Conservation (phyloP, 2,113 vertebrate species). For the Percina caprodes region DNA sequence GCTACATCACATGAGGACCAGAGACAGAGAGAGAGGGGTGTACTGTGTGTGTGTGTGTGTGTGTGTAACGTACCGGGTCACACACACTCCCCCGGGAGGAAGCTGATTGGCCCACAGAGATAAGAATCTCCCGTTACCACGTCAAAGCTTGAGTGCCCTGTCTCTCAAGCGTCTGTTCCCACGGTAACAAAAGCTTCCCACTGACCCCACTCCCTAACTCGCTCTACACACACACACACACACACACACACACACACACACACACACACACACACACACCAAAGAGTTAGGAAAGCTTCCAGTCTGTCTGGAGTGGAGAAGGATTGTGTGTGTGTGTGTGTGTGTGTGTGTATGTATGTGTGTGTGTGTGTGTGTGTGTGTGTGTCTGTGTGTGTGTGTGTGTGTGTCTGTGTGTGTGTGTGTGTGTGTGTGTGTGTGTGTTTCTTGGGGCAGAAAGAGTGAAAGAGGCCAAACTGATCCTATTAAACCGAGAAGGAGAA, state of each 20-base stretch:
- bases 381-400: too few species aligned
- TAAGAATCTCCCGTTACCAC: slow-evolving; percentile 69
- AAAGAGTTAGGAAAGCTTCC: not conserved
- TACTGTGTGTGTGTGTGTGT: too few species aligned
- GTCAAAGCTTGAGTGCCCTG: slow-evolving; percentile 48
- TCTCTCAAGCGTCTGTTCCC: slow-evolving; percentile 74
- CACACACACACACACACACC: slow-evolving; percentile 12
- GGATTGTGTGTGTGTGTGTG: not conserved
- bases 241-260: slow-evolving; percentile 20
- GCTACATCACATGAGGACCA: not conserved
- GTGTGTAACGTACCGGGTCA: not conserved
- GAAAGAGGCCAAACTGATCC: slow-evolving; percentile 31
- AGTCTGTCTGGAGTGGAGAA: not conserved
- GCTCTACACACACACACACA: slow-evolving; percentile 23
- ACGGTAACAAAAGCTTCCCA: slow-evolving; percentile 68
- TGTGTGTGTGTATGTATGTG: too few species aligned
- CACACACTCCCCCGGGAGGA: slow-evolving; percentile 22
- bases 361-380: slow-evolving; percentile 3
- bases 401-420: not conserved
- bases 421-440: slow-evolving; percentile 1
- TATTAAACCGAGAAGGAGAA: slow-evolving; percentile 12
- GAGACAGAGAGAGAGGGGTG: not conserved
- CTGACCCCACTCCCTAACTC: not conserved
- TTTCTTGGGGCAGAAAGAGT: slow-evolving; percentile 7
- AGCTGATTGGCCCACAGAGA: slow-evolving; percentile 65